phyloP scores from a whole-genome alignment of 2,888 invertebrate species.

The Sycophila texana region DNA sequence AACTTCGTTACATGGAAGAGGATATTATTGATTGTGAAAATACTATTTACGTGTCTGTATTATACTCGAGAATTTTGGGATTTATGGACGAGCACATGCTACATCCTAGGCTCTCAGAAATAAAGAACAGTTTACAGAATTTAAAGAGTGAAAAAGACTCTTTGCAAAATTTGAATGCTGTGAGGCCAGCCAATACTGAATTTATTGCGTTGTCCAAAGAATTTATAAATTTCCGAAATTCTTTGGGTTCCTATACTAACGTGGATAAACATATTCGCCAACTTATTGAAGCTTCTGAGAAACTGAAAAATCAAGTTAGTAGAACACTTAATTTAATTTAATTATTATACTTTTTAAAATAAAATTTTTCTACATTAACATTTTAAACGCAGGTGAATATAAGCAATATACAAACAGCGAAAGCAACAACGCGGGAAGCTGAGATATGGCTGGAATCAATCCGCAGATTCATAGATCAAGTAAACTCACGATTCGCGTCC shows the following conservation, averaged over 20 bases:
- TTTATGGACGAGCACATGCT: conserved; percentile 64
- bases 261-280: conserved; percentile 70
- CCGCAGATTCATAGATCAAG: conserved; percentile 78
- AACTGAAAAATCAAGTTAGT: conserved; percentile 68
- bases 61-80: conserved; percentile 76
- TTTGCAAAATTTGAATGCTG: conserved; percentile 64
- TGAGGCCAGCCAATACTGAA: conserved; percentile 63
- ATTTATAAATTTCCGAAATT: conserved; percentile 69
- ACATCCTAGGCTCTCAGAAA: conserved; percentile 59
- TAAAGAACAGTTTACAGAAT: conserved; percentile 56
- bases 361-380: not conserved
- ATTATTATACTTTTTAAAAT: not conserved
- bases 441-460: conserved; percentile 78
- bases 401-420: conserved; percentile 67
- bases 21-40: conserved; percentile 81
- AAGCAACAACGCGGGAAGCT: conserved; percentile 75
- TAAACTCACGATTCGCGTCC: conserved; percentile 78
- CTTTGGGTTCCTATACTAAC: conserved; percentile 71
- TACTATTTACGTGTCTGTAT: conserved; percentile 79
- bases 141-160: conserved; percentile 57
- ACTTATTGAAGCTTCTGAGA: conserved; percentile 74
- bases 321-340: not conserved
- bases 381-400: conserved; percentile 64
- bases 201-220: conserved; percentile 66
- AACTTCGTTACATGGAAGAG: conserved; percentile 82